Percentiles rank a stretch among this genome's conserved stretches.
Evolutionary conservation across 1,140 invertebrate species (phyloP).

Genomic region (Drosophila arizonae): DNA sequence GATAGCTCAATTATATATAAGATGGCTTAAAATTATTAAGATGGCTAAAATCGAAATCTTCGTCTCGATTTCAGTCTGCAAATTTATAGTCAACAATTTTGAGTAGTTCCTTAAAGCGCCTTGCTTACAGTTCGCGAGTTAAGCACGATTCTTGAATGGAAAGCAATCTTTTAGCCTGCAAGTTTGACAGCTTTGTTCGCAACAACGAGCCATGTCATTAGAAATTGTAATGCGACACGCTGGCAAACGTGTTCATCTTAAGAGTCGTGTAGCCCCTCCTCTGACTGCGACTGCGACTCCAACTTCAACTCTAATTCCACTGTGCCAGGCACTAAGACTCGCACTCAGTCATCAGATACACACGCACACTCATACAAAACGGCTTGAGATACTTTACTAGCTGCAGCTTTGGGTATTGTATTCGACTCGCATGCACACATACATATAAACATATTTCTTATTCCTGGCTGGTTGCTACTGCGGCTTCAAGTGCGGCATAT

Average conservation of each 20-base stretch:
- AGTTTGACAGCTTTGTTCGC: conserved; percentile 35
- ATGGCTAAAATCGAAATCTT: too few species aligned
- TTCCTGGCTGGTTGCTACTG: conserved; percentile 18
- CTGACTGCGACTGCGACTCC: not conserved
- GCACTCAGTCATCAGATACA: conserved; percentile 47
- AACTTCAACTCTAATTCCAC: not conserved
- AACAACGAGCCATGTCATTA: conserved; percentile 43
- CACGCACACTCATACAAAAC: conserved; percentile 18
- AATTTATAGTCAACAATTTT: not conserved
- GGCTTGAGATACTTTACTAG: conserved; percentile 36
- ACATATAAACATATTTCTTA: conserved; percentile 3
- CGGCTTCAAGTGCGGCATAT: conserved; percentile 72
- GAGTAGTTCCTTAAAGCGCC: not conserved
- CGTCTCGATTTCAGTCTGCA: too few species aligned
- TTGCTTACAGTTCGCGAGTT: not conserved
- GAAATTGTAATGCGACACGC: conserved; percentile 72
- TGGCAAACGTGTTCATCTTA: conserved; percentile 73
- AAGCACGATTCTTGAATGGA: conserved; percentile 4
- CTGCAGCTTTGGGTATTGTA: conserved; percentile 46
- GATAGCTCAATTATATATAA: conserved; percentile 9
- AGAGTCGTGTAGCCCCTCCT: conserved; percentile 55
- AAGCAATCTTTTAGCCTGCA: conserved; percentile 25
- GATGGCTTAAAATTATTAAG: too few species aligned
- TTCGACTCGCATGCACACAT: conserved; percentile 29
- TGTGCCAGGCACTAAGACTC: conserved; percentile 4